phyloP scores from a whole-genome alignment of 2,113 vertebrate genomes.

The Microtus richardsoni region DNA sequence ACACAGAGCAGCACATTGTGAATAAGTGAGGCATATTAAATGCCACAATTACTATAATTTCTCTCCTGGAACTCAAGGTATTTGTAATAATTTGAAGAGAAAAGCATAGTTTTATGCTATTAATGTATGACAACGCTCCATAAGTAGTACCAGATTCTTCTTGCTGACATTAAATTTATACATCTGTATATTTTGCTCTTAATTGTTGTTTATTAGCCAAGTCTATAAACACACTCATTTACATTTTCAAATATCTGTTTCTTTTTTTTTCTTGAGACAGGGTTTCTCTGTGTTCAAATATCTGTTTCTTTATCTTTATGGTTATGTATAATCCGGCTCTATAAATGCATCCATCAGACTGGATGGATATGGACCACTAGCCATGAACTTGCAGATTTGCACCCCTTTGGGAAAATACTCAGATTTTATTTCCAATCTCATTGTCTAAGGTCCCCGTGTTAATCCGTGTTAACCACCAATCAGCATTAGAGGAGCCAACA shows the following conservation, averaged over 20 bases:
- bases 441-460: background rate
- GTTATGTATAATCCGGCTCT: background rate
- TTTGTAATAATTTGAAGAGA: background rate
- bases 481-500: background rate
- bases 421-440: background rate
- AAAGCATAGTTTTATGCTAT: background rate
- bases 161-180: background rate
- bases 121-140: background rate
- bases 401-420: background rate
- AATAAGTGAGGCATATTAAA: background rate
- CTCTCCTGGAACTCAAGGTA: background rate
- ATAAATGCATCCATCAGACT: background rate
- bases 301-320: background rate
- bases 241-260: background rate
- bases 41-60: background rate
- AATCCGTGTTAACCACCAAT: background rate
- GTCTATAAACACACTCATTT: background rate
- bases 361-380: background rate
- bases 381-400: background rate
- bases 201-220: background rate
- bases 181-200: constrained; percentile 22
- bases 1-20: background rate
- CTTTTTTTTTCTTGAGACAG: background rate
- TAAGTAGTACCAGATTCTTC: background rate
- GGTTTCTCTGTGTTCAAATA: background rate